Evolutionary conservation across 2,797 vertebrate species (phyloP).

Genomic region (Melanotaenia nigrans): DNA sequence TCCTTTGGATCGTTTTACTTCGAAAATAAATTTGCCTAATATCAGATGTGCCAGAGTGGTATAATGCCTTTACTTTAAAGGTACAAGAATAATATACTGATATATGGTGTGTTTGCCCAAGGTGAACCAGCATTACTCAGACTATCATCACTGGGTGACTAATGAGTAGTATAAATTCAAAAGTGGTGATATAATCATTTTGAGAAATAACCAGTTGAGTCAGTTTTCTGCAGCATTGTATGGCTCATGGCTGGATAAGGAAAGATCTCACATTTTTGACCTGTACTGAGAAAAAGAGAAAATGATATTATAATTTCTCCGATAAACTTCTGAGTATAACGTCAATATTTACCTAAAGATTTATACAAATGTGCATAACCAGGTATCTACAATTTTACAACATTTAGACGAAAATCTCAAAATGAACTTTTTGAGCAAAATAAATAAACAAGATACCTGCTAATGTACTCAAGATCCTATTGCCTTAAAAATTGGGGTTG

Average conservation of each 20-base stretch:
- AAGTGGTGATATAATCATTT: not conserved
- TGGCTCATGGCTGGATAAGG: too few species aligned
- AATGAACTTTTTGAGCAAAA: not conserved
- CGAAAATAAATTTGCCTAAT: slow-evolving; percentile 5
- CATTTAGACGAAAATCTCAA: too few species aligned
- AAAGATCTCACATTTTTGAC: too few species aligned
- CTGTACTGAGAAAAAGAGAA: not conserved
- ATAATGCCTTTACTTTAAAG: slow-evolving; percentile 16
- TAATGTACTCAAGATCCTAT: not conserved
- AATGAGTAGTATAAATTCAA: not conserved
- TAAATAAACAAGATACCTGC: not conserved
- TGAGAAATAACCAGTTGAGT: not conserved
- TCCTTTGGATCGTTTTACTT: slow-evolving; percentile 17
- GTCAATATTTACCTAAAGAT: too few species aligned
- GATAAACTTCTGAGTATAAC: too few species aligned
- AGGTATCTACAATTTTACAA: too few species aligned
- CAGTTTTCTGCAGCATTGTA: too few species aligned
- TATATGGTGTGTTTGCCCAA: not conserved
- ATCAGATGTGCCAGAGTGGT: slow-evolving; percentile 14
- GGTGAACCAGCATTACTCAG: not conserved
- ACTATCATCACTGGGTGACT: not conserved
- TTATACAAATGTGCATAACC: too few species aligned
- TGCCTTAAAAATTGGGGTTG: not conserved
- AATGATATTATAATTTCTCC: not conserved
- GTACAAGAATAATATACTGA: not conserved